Conservation (phyloP, 2,888 invertebrate species). For the Apomyelois bistriatella region DNA sequence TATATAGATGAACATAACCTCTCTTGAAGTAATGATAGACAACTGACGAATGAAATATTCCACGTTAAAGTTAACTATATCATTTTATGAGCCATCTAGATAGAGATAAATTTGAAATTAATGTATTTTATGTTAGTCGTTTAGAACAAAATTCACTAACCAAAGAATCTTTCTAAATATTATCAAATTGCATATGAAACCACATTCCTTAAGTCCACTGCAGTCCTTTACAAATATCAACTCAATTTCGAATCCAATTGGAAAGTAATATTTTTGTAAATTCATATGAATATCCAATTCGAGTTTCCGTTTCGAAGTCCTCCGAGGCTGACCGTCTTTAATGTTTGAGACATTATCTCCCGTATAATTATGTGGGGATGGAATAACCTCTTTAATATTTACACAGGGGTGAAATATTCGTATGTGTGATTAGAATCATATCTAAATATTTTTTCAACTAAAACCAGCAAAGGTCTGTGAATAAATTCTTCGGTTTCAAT, state of each 20-base stretch:
- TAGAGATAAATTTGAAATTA: too few relatives aligned
- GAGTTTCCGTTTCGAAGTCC: conserved; percentile 36
- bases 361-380: conserved; percentile 52
- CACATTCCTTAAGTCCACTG: background rate
- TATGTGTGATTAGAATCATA: background rate
- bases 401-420: background rate
- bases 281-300: conserved; percentile 47
- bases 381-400: conserved; percentile 7
- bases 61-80: too few relatives aligned
- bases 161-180: background rate
- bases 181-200: background rate
- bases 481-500: too few relatives aligned
- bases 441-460: background rate
- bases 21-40: too few relatives aligned
- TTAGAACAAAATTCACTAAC: too few relatives aligned
- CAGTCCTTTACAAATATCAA: conserved; percentile 7
- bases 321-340: conserved; percentile 40
- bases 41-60: too few relatives aligned
- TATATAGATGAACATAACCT: too few relatives aligned
- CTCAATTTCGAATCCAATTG: conserved; percentile 9
- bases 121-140: too few relatives aligned
- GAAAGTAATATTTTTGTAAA: conserved; percentile 32
- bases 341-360: conserved; percentile 53
- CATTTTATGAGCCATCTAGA: too few relatives aligned
- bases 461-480: too few relatives aligned